Conservation (phyloP, 2,113 vertebrate species). For the Lycaon pictus region DNA sequence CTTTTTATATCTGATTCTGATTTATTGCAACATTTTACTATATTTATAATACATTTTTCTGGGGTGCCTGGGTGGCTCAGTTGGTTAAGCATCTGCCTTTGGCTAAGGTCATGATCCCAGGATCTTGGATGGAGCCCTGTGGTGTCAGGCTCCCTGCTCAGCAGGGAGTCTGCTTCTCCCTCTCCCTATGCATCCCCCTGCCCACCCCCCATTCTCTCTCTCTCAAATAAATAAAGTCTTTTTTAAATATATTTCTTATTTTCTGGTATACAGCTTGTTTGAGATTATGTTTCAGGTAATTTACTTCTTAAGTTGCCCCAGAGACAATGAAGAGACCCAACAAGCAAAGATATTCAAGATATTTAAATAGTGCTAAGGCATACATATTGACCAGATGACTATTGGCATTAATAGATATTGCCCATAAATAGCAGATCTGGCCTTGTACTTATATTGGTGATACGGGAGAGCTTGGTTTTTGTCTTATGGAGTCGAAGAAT, state of each 20-base stretch:
- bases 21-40: background rate
- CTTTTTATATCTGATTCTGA: background rate
- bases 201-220: background rate
- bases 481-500: too few relatives aligned
- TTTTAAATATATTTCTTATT: constrained; percentile 1
- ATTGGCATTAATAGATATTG: background rate
- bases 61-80: background rate
- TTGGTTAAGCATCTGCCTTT: background rate
- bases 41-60: background rate
- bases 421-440: background rate
- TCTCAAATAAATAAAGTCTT: background rate
- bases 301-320: background rate
- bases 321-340: background rate
- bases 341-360: background rate
- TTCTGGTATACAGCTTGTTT: background rate
- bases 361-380: background rate
- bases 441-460: background rate
- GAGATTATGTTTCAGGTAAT: background rate
- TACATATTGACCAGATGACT: background rate
- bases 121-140: background rate
- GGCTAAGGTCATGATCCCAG: background rate
- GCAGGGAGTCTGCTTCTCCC: background rate
- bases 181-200: background rate
- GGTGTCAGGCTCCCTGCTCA: background rate
- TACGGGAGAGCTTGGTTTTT: too few relatives aligned